Evolutionary conservation across 1,140 invertebrate species (phyloP).

Genomic region (Calosoma granatense): DNA sequence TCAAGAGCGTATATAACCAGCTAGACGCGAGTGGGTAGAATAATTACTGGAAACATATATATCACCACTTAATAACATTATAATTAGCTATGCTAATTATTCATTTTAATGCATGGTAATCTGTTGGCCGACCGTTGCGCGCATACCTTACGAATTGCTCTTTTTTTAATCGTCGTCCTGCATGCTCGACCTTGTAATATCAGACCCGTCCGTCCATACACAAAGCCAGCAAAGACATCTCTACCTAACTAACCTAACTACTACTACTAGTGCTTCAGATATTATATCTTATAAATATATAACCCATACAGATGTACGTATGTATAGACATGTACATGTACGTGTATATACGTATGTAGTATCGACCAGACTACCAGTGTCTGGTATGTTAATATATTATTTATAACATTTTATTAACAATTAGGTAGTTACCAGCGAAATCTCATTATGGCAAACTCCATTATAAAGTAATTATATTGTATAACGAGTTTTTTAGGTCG

Average conservation of each 20-base stretch:
- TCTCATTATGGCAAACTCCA: slow-evolving; percentile 23
- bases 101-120: slow-evolving; percentile 9
- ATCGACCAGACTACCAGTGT: slow-evolving; percentile 2
- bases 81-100: slow-evolving; percentile 9
- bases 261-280: too few relatives aligned
- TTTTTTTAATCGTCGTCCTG: background rate
- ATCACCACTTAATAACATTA: slow-evolving; percentile 9
- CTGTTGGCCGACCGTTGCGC: background rate
- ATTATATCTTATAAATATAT: too few relatives aligned
- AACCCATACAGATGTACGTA: too few relatives aligned
- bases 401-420: slow-evolving; percentile 12
- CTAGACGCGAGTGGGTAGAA: background rate
- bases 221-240: too few relatives aligned
- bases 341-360: background rate
- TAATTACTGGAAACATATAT: slow-evolving; percentile 9
- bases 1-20: background rate
- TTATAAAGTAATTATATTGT: slow-evolving; percentile 27
- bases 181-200: background rate
- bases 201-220: too few relatives aligned
- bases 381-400: slow-evolving; percentile 10
- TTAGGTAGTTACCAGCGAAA: slow-evolving; percentile 15
- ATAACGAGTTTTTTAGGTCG: slow-evolving; percentile 26
- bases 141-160: slow-evolving; percentile 1
- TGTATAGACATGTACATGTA: background rate
- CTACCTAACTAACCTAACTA: too few relatives aligned